Evolutionary conservation across 1,140 invertebrate species (phyloP).

Genomic region (Lepidotrigona ventralis): DNA sequence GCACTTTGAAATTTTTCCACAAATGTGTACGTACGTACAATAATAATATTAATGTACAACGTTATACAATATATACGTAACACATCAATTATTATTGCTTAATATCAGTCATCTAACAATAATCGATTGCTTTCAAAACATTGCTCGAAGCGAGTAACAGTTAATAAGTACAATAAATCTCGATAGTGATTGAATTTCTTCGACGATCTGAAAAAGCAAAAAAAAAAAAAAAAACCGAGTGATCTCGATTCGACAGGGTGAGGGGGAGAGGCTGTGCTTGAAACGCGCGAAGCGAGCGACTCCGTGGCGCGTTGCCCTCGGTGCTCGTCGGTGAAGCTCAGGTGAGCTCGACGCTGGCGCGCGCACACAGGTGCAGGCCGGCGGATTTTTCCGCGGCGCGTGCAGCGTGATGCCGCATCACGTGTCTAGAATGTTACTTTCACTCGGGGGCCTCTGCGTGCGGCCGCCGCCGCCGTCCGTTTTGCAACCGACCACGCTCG

Average conservation of each 20-base stretch:
- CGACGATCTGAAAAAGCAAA: too few species aligned
- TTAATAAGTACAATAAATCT: too few species aligned
- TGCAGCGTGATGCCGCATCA: slow-evolving; percentile 48
- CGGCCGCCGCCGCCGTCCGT: slow-evolving; percentile 1
- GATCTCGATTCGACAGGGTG: not conserved
- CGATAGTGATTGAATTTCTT: too few species aligned
- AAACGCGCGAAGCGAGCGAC: not conserved
- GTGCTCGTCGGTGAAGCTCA: not conserved
- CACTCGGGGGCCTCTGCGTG: slow-evolving; percentile 49
- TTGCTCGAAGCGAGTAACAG: too few species aligned
- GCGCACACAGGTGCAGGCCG: slow-evolving; percentile 15
- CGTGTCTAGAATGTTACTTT: slow-evolving; percentile 66
- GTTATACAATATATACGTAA: too few species aligned
- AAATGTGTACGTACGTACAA: too few species aligned
- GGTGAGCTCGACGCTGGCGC: not conserved
- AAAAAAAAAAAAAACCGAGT: too few species aligned
- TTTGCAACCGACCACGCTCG: slow-evolving; percentile 19
- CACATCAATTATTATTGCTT: too few species aligned
- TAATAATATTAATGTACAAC: too few species aligned
- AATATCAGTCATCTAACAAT: too few species aligned
- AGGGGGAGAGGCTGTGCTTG: not conserved
- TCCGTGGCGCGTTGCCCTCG: not conserved
- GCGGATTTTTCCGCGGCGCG: slow-evolving; percentile 31
- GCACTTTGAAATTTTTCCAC: too few species aligned
- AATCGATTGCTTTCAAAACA: too few species aligned